These are phyloP conservation scores for Psittacula echo DNA, from an alignment of 2,797 vertebrate genomes.

Conservation along the genomic window DNA sequence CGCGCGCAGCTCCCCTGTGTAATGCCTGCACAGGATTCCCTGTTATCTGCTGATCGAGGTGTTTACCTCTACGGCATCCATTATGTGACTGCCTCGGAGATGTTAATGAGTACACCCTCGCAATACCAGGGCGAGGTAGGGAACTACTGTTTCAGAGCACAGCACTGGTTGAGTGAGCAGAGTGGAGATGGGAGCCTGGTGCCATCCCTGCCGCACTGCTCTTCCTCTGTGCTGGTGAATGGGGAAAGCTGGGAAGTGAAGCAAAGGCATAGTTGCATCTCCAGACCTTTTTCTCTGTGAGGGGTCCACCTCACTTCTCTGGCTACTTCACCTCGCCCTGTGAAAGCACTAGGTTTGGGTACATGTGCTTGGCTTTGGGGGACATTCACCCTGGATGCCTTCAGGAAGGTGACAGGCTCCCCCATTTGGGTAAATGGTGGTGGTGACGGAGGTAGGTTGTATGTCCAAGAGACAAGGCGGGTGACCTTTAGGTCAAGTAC, in stretches of 20 bases:
- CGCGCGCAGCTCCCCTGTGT: not conserved
- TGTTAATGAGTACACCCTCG: not conserved
- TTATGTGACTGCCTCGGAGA: not conserved
- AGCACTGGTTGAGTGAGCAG: not conserved
- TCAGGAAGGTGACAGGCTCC: accelerated
- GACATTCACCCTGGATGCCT: accelerated
- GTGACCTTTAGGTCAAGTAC: constrained; percentile 74
- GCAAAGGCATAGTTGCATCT: accelerated
- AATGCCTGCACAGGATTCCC: not conserved
- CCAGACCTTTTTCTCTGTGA: not conserved
- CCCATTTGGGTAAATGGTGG: not conserved
- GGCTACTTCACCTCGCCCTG: accelerated
- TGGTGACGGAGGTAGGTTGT: constrained; percentile 41
- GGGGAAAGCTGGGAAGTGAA: not conserved
- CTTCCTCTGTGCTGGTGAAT: not conserved
- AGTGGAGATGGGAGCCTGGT: accelerated
- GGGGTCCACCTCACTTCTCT: accelerated
- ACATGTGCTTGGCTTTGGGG: accelerated
- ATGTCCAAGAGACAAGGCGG: constrained; percentile 20
- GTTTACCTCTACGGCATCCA: constrained; percentile 12
- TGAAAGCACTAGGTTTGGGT: not conserved
- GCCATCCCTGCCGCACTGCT: accelerated
- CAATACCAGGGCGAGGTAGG: not conserved
- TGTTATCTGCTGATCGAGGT: not conserved
- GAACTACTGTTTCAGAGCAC: not conserved